Evolutionary conservation across 1,140 invertebrate genomes (phyloP), one percentile per base, ranked within the genome.

Genomic region (Drosophila pseudoobscura): DNA sequence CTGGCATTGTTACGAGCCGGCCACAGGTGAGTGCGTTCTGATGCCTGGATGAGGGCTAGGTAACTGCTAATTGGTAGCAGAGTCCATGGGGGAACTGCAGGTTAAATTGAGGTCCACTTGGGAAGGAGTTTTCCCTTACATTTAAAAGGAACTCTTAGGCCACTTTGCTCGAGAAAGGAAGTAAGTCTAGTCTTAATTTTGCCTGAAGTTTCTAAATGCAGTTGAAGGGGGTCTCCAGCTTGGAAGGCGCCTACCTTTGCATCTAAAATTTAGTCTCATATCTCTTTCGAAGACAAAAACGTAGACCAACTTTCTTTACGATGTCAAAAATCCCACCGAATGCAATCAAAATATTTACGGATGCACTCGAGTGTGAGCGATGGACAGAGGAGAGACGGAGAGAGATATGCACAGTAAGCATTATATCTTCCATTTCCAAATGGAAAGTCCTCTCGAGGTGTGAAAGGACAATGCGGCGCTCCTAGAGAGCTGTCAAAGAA

Each of bases 321-420:
- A 26, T 26, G 24, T 6, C 35, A 46, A 47, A 46, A 62, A 57
- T 61, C 63, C 75, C 74, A 78, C 61, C 75, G 69, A 80, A 66
- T 69, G 66, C 71, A 83, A 88, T 87, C 83, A 87, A 64, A 87
- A 88, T 88, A 87, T 87, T 87, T 88, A 88, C 75, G 41, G 49
- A 63, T 45, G 73, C 73, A 77, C 41, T 76, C 51, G 64, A 76
- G 78, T 62, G 56, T 63, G 57, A 60, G 53, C 44, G 50, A 56
- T 44, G 55, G 26, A 24, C 35, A 62, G 31, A 6, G 35, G 8
- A 13, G 35, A 39, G 35, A 26, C 24, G 5, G 4, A 26, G 24
- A 26, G 24, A 26, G 24, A 26, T 26, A 4, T 26, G 24, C 24
- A 26, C 24, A 26, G 24, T 26, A 26, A 26, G 35, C 35, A 47